Percentiles rank a stretch among this genome's conserved stretches.
phyloP scores from a whole-genome alignment of 2,113 vertebrate species.

The Mirounga angustirostris region DNA sequence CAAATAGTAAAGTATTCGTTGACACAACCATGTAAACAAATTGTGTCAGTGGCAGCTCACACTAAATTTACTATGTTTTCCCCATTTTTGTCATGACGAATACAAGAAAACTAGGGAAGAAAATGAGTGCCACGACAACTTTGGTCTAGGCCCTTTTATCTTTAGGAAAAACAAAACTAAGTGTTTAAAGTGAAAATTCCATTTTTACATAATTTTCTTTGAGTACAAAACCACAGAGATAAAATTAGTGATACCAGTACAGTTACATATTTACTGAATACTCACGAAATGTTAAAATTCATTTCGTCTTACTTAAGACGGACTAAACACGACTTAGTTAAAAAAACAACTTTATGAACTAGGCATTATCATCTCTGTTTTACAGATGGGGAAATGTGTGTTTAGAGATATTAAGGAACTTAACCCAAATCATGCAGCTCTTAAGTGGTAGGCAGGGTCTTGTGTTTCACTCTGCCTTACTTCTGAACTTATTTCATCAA shows the following conservation, averaged over 20 bases:
- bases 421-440: slow-evolving; percentile 30
- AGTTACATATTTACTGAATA: neutral
- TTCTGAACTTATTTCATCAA: neutral
- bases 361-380: slow-evolving; percentile 15
- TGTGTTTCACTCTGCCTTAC: neutral
- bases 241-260: neutral
- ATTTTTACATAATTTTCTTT: slow-evolving; percentile 9
- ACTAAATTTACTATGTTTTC: slow-evolving; percentile 63
- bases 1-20: slow-evolving; percentile 61
- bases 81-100: neutral
- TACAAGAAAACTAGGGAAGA: neutral
- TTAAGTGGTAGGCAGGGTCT: neutral
- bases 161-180: slow-evolving; percentile 28
- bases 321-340: neutral
- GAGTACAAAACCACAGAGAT: neutral
- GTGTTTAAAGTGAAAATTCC: neutral
- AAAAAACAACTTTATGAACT: neutral
- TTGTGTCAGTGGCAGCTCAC: slow-evolving; percentile 63
- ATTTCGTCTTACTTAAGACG: neutral
- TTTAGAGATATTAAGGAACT: neutral
- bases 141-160: neutral
- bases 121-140: neutral
- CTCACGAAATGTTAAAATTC: slow-evolving; percentile 37
- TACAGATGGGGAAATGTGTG: neutral
- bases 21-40: slow-evolving; percentile 70